phyloP scores from a whole-genome alignment of 1,140 invertebrate species.

The Aphelinus atriplicis region DNA sequence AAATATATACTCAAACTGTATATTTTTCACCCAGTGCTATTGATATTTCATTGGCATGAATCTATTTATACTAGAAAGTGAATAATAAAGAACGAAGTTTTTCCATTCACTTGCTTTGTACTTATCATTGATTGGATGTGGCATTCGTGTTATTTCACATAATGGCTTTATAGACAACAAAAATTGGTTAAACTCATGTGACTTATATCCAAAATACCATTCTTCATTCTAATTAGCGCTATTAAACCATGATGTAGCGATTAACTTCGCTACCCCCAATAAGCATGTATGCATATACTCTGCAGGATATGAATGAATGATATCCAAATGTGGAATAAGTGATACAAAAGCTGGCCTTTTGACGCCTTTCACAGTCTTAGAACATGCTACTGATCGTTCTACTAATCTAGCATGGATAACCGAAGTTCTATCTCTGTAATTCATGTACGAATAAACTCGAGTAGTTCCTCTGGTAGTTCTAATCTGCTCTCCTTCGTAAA shows the following conservation, averaged over 20 bases:
- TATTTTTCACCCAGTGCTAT: conserved; percentile 38
- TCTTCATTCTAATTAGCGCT: not conserved
- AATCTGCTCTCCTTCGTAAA: not conserved
- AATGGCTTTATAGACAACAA: conserved; percentile 10
- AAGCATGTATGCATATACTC: conserved; percentile 12
- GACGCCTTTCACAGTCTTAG: not conserved
- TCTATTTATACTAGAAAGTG: conserved; percentile 28
- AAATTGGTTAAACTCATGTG: not conserved
- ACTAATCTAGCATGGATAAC: not conserved
- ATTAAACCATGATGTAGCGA: conserved; percentile 8
- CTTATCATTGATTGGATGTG: conserved; percentile 4
- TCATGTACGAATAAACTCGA: not conserved
- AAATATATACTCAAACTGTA: conserved; percentile 3
- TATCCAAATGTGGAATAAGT: conserved; percentile 5
- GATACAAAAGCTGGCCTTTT: not conserved
- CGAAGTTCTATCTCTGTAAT: too few species aligned
- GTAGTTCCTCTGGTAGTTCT: not conserved
- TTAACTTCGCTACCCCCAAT: conserved; percentile 8
- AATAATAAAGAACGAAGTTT: conserved; percentile 40
- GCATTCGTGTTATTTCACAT: conserved; percentile 12
- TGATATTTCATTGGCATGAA: conserved; percentile 28
- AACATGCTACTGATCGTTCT: not conserved
- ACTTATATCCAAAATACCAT: conserved; percentile 16
- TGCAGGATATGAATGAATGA: conserved; percentile 8
- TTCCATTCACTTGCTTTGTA: conserved; percentile 42